Base-by-base conservation (phyloP, 2,113 vertebrate genomes). In the Percopsis transmontana region DNA sequence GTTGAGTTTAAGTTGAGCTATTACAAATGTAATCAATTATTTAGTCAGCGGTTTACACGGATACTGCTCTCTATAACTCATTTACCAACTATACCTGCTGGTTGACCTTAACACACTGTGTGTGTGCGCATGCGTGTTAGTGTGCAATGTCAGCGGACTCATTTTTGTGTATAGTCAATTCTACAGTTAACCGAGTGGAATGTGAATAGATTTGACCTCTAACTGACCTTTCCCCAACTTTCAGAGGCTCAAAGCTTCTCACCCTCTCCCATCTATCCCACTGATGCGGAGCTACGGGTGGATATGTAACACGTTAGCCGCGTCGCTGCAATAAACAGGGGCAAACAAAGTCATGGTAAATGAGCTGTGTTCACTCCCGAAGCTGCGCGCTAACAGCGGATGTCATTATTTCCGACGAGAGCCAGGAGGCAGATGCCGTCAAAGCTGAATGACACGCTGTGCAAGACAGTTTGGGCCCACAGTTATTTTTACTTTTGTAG, bases 131-230 rank as follows among this genome's bases (percentile, higher is more conserved):
- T 15, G 24, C 39, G 45, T 55, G 60, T 66, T 2, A 0, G 12
- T 3, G 47, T 10, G n/a, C 47, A 7, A 1, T 2, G n/a, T 51
- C 6, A 7, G 18, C 15, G 7, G 15, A 48, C 77, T 77, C 58
- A 81, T 76, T 81, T 71, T 68, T 33, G 27, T 33, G 27, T 33
- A 7, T 7, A 67, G 61, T 68, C 74, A 76, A 74, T 77, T 74
- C 66, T 67, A 44, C 45, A 11, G 41, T 48, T 57, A 76, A 83
- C 72, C 63, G 71, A 12, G 45, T 50, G 33, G 54, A 56, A 75
- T 42, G 53, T 27, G 71, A 57, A 74, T 68, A 40, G 56, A 62
- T 54, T 53, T 74, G 76, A 84, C 85, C 76, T 77, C 41, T 55
- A 70, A 65, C 63, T 74, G 64, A 24, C 76, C 72, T 68, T 40